Base-by-base conservation (phyloP, 1,140 invertebrate genomes). In the Ladona fulva region DNA sequence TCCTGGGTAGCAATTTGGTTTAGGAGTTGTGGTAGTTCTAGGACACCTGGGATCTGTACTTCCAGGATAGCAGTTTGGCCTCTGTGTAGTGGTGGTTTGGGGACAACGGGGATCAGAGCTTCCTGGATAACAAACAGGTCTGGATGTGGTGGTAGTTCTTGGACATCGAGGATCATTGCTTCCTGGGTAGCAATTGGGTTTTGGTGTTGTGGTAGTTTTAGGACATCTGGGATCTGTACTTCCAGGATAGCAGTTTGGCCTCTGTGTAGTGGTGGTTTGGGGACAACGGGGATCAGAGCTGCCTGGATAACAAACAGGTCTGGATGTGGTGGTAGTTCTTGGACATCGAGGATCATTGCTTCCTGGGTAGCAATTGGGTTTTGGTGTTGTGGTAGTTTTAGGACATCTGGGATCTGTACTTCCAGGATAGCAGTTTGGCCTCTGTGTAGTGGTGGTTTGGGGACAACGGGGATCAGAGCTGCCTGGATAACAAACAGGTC, bases 401-500 rank as follows among this genome's bases (percentile, higher is more conserved):
- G 73, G 76, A 77, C 77, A 78, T 37, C 73, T 42, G 25, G 66
- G 75, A 66, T 52, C 78, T 75, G 11, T 74, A 8, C 79, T 80
- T 24, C 83, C 82, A n/a, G 79, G 77, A 25, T 29, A 78, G 74
- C 42, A 52, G 59, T 74, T 78, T 74, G 75, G 22, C 76, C 22
- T 7, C 74, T 44, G 22, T 78, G 8, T 44, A 6, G 73, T 78
- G 7, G 74, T 59, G 22, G 78, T 79, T 73, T 77, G 44, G 6
- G 78, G 74, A 80, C 84, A 85, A n/a, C 84, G 79, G 0, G 83
- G 82, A 81, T 86, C 84, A 24, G 73, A 82, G 6, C 82, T 83
- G 73, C 85, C 85, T 76, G 84, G 83, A 75, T 80, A 82, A 76
- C 84, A 85, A 0, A 79, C 78, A 16, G 82, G 82, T 85, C 0